Base-by-base conservation (phyloP, 2,113 vertebrate genomes). In the Elephas maximus region DNA sequence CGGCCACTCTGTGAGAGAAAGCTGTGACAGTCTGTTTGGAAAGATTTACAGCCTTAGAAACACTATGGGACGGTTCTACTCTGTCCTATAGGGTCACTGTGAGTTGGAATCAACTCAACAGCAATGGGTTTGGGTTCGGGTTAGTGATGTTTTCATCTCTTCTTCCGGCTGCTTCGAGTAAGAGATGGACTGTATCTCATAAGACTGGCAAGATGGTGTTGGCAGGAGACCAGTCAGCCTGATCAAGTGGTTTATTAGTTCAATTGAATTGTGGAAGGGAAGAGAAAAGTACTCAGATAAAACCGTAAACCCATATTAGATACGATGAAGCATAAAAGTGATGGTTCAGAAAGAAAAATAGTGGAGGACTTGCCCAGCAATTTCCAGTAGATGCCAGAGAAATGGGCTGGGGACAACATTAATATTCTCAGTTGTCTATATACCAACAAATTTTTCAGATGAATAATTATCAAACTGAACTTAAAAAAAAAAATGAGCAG, bases 221-320 rank as follows among this genome's bases (percentile, higher is more conserved):
- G 97, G 96, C 91, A 89, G 96, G 95, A 93, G 93, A 94, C 95
- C 93, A 88, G 93, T 93, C 96, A 95, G 82, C 67, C 97, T 96
- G 95, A 98, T 94, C 5, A 67, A 97, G 94, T 93, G 74, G 85
- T 97, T 97, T 97, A 97, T 97, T 96, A 94, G 97, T 97, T 98
- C 96, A 96, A 83, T 45, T 96, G 96, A 97, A 96, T 97, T 96
- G 91, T 96, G 88, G 96, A 95, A 90, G 95, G 63, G 96, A 94
- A 57, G 81, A 96, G 91, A 85, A 83, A 86, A 94, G 88, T 94
- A 76, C 96, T 94, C 86, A 63, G 96, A 91, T 96, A 93, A 96
- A 97, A 95, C 88, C 89, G 94, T 94, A 93, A 94, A 91, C 81
- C 84, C 82, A 11, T 91, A 89, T 96, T 95, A 96, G 97, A 95